phyloP scores from a whole-genome alignment of 2,113 vertebrate genomes.

The Callocephalon fimbriatum region DNA sequence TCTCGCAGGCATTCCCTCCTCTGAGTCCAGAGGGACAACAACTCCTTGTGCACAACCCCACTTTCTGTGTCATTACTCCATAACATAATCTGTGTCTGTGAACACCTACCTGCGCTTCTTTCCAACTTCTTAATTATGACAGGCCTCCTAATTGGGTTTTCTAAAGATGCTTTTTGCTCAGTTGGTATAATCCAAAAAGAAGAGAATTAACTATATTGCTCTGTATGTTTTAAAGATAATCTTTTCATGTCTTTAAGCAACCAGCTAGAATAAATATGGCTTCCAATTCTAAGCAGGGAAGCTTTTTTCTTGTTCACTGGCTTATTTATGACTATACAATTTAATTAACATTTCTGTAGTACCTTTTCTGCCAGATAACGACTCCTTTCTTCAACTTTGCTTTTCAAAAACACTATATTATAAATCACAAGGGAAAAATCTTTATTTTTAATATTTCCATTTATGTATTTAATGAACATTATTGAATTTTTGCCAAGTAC shows the following conservation, averaged over 20 bases:
- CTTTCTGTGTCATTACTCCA: neutral
- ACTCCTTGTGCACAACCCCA: neutral
- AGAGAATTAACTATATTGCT: neutral
- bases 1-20: accelerated
- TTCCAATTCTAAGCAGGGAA: slow-evolving; percentile 51
- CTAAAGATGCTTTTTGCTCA: neutral
- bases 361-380: slow-evolving; percentile 70
- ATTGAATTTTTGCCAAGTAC: slow-evolving; percentile 76
- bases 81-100: accelerated
- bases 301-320: slow-evolving; percentile 36
- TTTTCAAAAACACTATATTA: slow-evolving; percentile 67
- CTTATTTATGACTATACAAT: slow-evolving; percentile 64
- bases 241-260: slow-evolving; percentile 35
- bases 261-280: slow-evolving; percentile 42
- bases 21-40: accelerated
- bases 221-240: slow-evolving; percentile 22
- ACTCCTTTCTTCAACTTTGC: slow-evolving; percentile 58
- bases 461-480: slow-evolving; percentile 80
- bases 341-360: slow-evolving; percentile 76
- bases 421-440: slow-evolving; percentile 76
- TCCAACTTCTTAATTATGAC: neutral
- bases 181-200: neutral
- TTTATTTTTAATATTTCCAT: slow-evolving; percentile 82
- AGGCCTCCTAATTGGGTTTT: neutral
- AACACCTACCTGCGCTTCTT: neutral